These are phyloP conservation scores for Caradrina clavipalpis DNA, from an alignment of 2,888 invertebrate species.

Conservation along the genomic window DNA sequence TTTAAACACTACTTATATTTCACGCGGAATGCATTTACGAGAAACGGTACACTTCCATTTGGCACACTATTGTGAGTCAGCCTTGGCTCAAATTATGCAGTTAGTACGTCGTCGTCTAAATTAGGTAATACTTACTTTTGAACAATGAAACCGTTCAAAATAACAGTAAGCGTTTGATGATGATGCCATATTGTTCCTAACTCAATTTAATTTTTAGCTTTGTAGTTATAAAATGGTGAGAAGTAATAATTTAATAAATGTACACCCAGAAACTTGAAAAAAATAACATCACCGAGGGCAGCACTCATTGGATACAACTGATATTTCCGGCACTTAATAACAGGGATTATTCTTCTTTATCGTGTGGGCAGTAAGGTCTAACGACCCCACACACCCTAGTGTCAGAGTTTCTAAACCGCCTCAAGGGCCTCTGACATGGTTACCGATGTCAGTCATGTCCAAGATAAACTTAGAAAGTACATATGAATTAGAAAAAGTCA, in stretches of 20 bases:
- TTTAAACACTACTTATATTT: constrained; percentile 13
- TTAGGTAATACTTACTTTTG: constrained; percentile 29
- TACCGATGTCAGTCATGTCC: too few species aligned
- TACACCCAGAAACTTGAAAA: background rate
- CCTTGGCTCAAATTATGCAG: constrained; percentile 42
- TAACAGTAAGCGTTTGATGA: constrained; percentile 25
- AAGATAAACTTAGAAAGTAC: too few species aligned
- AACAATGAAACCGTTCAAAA: constrained; percentile 25
- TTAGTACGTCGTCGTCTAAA: constrained; percentile 35
- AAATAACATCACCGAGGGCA: background rate
- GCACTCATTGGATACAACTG: background rate
- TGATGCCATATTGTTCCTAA: background rate
- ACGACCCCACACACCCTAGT: too few species aligned
- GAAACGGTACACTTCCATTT: constrained; percentile 27
- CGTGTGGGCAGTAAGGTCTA: too few species aligned
- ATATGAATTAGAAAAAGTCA: too few species aligned
- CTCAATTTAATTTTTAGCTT: too few species aligned
- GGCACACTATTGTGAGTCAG: constrained; percentile 38
- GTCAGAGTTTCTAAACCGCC: too few species aligned
- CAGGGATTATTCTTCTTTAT: background rate
- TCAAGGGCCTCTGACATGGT: too few species aligned
- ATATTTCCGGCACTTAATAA: constrained; percentile 11
- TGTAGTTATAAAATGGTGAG: too few species aligned
- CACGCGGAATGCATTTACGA: constrained; percentile 29
- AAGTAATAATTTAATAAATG: too few species aligned